A percentile compares a stretch with the other conserved stretches of the same genome.
phyloP scores from a whole-genome alignment of 2,113 vertebrate genomes.

The Ascaphus truei region DNA sequence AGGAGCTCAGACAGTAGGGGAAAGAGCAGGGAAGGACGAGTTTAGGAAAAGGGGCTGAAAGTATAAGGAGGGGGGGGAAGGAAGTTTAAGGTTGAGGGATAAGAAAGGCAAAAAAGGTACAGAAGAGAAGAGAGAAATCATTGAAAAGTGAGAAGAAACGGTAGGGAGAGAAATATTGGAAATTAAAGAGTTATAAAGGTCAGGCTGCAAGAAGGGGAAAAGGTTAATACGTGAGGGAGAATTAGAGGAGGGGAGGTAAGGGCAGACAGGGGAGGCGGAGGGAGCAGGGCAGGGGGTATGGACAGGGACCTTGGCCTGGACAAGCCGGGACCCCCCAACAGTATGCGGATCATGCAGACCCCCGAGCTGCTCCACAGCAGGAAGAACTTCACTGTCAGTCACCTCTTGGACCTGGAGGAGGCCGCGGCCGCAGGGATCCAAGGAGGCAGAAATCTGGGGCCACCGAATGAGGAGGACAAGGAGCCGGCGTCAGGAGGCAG shows the following conservation, averaged over 20 bases:
- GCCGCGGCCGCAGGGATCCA: constrained; percentile 53
- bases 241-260: background rate
- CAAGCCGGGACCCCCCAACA: constrained; percentile 40
- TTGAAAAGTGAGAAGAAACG: background rate
- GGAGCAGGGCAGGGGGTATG: constrained; percentile 51
- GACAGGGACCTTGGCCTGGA: constrained; percentile 55
- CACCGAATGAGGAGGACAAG: constrained; percentile 49
- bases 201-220: too few species aligned
- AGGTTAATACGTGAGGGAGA: too few species aligned
- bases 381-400: constrained; percentile 76
- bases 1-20: background rate
- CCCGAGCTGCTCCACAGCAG: constrained; percentile 63
- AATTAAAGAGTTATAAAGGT: background rate
- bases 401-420: constrained; percentile 74
- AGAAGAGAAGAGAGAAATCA: background rate
- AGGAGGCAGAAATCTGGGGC: constrained; percentile 47
- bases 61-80: background rate
- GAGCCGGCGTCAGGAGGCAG: constrained; percentile 65
- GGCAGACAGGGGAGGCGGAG: too few species aligned
- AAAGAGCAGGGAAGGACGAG: background rate
- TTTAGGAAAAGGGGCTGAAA: background rate
- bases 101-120: background rate
- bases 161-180: background rate
- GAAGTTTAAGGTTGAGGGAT: background rate
- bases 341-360: constrained; percentile 53